These are phyloP conservation scores for Canis aureus DNA, from an alignment of 2,113 vertebrate genomes.

Conservation along the genomic window DNA sequence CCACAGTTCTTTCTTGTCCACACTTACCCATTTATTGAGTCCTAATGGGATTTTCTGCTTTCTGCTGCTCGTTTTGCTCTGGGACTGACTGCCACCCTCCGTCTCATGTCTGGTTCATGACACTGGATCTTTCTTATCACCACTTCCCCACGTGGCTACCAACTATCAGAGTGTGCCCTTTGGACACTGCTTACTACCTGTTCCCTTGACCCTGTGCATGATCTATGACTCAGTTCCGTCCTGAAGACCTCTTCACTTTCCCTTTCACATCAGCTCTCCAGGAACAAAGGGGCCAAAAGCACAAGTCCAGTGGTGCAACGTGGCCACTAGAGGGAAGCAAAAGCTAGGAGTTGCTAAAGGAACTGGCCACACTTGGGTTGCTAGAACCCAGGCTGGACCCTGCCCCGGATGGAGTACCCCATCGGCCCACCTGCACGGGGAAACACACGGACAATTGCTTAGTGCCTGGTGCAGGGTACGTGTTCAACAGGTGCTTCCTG, in stretches of 20 bases:
- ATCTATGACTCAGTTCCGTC: neutral
- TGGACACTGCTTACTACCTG: neutral
- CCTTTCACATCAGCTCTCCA: neutral
- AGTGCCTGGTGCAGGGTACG: neutral
- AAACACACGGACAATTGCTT: rapidly evolving
- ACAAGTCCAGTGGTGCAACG: neutral
- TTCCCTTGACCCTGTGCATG: rapidly evolving
- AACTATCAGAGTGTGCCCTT: neutral
- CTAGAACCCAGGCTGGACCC: neutral
- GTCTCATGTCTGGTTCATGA: neutral
- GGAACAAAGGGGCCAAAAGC: neutral
- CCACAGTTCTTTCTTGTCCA: neutral
- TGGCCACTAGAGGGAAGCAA: constrained; percentile 67
- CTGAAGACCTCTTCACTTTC: neutral
- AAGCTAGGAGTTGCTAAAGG: neutral
- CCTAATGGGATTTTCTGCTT: neutral
- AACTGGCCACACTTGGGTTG: neutral
- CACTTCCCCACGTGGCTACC: neutral
- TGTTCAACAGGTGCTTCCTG: neutral
- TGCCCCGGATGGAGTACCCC: too few relatives aligned
- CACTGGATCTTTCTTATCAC: neutral
- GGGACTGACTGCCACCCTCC: neutral
- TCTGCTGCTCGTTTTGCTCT: neutral
- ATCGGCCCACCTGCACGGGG: neutral
- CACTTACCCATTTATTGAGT: neutral